Evolutionary conservation across 2,797 vertebrate genomes (phyloP), one percentile per base, ranked within the genome.

Genomic region (Lacerta agilis): DNA sequence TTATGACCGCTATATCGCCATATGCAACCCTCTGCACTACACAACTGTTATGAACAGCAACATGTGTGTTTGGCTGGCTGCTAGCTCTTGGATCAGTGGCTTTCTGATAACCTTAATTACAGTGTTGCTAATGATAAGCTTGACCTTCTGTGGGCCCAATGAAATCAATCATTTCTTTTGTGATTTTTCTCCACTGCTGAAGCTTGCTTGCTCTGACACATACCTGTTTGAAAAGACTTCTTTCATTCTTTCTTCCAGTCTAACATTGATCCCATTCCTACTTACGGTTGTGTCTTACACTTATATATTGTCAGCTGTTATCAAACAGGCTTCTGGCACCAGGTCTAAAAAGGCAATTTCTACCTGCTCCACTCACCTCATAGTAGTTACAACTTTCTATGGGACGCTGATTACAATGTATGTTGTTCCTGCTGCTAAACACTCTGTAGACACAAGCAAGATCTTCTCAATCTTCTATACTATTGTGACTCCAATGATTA

Each of bases 141-240:
- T 87, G 1, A 77, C 67, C 3, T 94, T 94, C 79, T 94, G 89
- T 36, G 78, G 86, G 3, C n/a, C 67, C 29, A 91, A 90, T 29
- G 61, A 83, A 75, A 1, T 91, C 3, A 71, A 93, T 84, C 87
- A 93, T 41, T 90, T 91, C 66, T 91, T 93, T 73, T 92, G 88
- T 79, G 92, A 93, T 29, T 36, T 92, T 4, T 86, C 82, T 83
- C 87, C 89, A 58, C n/a, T 91, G 2, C 2, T 92, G 29, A n/a
- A 55, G 15, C 73, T 92, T 4, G 49, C 64, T 7, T 91, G 87
- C 45, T 85, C 87, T 18, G 64, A 93, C 15, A 86, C 82, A 3
- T 87, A 71, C 18, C 27, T 33, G 38, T 79, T 45, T 61, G 79
- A 91, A 36, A 85, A 85, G 29, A 2, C 86, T 11, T 15, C 67